phyloP scores from a whole-genome alignment of 2,888 invertebrate species.

The Megastigmus dorsalis region DNA sequence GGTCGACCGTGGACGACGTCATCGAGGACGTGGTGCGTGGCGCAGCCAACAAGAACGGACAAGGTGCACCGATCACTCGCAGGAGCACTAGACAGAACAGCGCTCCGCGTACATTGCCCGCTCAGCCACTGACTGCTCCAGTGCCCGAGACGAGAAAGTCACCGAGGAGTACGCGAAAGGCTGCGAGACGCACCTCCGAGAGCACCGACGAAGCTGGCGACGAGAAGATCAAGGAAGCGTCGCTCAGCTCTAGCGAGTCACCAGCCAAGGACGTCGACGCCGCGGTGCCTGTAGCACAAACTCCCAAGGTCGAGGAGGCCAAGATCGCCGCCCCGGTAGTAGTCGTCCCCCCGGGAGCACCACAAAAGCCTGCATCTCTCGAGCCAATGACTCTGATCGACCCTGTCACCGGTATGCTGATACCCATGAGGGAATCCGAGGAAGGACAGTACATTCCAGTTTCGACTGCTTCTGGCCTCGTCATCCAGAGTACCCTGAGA shows the following conservation, averaged over 20 bases:
- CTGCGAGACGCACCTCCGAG: conserved; percentile 80
- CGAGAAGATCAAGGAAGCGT: conserved; percentile 68
- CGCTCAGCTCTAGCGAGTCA: background rate
- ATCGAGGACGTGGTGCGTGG: conserved; percentile 93
- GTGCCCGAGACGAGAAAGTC: conserved; percentile 77
- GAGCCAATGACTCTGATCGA: conserved; percentile 83
- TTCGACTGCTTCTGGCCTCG: conserved; percentile 66
- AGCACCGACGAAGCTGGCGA: conserved; percentile 80
- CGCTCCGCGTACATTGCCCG: conserved; percentile 61
- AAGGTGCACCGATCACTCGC: conserved; percentile 75
- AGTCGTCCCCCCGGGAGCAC: conserved; percentile 3
- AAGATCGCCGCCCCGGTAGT: conserved; percentile 48
- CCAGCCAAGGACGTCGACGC: conserved; percentile 29
- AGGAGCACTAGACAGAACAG: conserved; percentile 77
- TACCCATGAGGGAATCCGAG: conserved; percentile 82
- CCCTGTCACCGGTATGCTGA: conserved; percentile 84
- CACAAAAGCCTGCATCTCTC: conserved; percentile 65
- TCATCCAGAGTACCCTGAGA: conserved; percentile 58
- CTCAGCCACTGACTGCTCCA: conserved; percentile 62
- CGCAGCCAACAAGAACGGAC: conserved; percentile 73
- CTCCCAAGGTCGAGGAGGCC: conserved; percentile 59
- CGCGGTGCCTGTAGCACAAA: conserved; percentile 54
- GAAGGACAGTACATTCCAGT: conserved; percentile 82
- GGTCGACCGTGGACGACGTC: conserved; percentile 88
- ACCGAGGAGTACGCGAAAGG: conserved; percentile 79